A percentile compares a stretch with the other conserved stretches of the same genome.
These are phyloP conservation scores for Equus quagga DNA, from an alignment of 2,113 vertebrate species.

Conservation along the genomic window DNA sequence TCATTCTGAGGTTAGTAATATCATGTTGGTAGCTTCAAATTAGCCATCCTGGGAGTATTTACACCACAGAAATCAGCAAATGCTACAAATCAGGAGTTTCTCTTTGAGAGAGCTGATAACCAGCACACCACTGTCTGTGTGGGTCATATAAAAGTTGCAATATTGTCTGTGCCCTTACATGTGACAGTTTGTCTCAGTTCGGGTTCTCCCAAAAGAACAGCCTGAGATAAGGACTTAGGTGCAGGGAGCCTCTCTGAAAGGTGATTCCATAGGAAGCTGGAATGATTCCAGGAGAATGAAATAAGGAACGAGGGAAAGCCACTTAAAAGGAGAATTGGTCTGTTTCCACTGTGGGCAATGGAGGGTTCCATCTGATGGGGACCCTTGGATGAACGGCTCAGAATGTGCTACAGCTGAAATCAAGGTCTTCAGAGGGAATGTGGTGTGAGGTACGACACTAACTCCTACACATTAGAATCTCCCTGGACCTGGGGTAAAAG, in stretches of 20 bases:
- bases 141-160: background rate
- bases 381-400: background rate
- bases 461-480: background rate
- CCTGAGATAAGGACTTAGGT: background rate
- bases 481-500: background rate
- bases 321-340: background rate
- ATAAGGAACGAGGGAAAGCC: background rate
- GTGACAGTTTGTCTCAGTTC: background rate
- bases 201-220: background rate
- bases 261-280: background rate
- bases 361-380: background rate
- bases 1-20: background rate
- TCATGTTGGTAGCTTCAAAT: background rate
- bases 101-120: background rate
- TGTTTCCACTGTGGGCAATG: background rate
- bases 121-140: background rate
- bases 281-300: background rate
- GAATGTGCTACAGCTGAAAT: background rate
- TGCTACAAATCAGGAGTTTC: background rate
- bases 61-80: background rate
- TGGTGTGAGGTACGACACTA: background rate
- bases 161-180: background rate
- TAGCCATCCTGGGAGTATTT: background rate
- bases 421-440: background rate
- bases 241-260: background rate